phyloP scores from a whole-genome alignment of 2,113 vertebrate genomes.

The Peucedramus taeniatus region DNA sequence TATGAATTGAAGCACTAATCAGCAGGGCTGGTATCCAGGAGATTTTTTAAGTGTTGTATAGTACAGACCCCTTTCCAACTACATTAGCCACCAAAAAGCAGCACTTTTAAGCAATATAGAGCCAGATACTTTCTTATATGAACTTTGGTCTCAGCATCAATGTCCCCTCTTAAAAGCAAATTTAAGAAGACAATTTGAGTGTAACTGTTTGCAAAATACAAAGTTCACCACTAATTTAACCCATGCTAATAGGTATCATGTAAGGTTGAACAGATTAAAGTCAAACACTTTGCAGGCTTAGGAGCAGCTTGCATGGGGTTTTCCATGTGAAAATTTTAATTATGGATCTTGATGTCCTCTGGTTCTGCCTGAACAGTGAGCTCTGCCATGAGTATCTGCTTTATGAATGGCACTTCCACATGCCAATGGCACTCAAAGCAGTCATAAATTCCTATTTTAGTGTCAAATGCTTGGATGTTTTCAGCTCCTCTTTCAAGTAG shows the following conservation, averaged over 20 bases:
- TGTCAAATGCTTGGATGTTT: background rate
- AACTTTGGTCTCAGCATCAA: background rate
- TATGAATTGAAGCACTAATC: background rate
- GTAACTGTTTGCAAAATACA: background rate
- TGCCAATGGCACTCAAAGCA: background rate
- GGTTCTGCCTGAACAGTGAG: background rate
- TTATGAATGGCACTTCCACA: background rate
- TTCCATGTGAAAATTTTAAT: background rate
- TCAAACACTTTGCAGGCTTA: background rate
- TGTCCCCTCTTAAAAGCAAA: background rate
- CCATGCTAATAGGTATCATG: background rate
- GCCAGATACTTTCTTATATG: background rate
- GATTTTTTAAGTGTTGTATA: background rate
- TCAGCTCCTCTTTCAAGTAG: background rate
- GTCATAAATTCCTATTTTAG: background rate
- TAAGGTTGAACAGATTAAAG: background rate
- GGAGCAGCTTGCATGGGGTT: background rate
- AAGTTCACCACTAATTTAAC: background rate
- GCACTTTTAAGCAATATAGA: background rate
- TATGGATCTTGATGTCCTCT: background rate
- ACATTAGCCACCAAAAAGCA: background rate
- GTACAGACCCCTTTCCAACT: background rate
- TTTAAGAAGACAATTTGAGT: background rate
- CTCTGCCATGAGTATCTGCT: background rate
- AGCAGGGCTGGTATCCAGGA: background rate